A percentile compares a stretch with the other conserved stretches of the same genome.
These are phyloP conservation scores for Vespertilio murinus DNA, from an alignment of 2,797 vertebrate species.

Conservation along the genomic window DNA sequence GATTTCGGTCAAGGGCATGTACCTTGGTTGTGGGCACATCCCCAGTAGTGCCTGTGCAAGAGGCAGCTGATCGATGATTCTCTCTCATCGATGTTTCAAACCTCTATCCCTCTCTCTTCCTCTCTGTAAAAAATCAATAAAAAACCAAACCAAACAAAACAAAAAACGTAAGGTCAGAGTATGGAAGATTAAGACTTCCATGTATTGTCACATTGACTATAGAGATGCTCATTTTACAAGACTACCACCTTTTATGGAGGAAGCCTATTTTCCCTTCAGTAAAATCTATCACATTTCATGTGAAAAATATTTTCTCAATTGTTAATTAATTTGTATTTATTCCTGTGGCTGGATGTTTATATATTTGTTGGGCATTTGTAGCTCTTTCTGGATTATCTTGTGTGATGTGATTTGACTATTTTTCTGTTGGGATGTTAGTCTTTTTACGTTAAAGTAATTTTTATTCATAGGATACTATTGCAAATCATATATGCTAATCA, in stretches of 20 bases:
- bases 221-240: not conserved
- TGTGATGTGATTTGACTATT: not conserved
- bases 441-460: conserved; percentile 5
- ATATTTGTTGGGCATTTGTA: not conserved
- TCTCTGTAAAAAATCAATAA: no score
- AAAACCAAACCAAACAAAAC: no score
- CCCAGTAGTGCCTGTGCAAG: no score
- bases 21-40: no score
- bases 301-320: conserved; percentile 3
- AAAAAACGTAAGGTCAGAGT: not conserved
- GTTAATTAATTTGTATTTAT: not conserved
- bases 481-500: not conserved
- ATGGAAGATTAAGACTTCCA: not conserved
- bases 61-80: no score
- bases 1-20: no score
- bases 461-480: not conserved
- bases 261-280: not conserved
- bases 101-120: no score
- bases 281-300: not conserved
- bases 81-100: no score
- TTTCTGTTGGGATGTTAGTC: not conserved
- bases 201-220: not conserved
- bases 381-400: not conserved
- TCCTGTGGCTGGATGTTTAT: not conserved
- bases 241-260: not conserved